These are phyloP conservation scores for Buathra laborator DNA, from an alignment of 2,888 invertebrate species.

Conservation along the genomic window DNA sequence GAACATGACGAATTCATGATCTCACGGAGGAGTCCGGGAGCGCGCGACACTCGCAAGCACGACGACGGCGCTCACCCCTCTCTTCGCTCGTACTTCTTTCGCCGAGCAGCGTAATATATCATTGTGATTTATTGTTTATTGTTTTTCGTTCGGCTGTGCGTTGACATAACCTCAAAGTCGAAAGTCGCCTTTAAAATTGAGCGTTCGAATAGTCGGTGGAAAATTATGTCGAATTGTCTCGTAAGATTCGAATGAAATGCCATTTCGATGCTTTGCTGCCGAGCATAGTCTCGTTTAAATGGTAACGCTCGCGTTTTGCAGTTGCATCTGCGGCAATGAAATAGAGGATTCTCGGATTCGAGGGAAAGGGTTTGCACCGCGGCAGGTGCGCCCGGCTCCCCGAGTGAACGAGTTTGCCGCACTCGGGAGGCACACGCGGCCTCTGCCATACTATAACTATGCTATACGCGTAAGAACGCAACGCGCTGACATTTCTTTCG, in stretches of 20 bases:
- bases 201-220: no score
- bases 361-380: slow-evolving; percentile 21
- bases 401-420: slow-evolving; percentile 58
- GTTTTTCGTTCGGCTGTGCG: no score
- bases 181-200: no score
- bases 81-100: slow-evolving; percentile 13
- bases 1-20: slow-evolving; percentile 67
- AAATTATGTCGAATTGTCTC: no score
- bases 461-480: no score
- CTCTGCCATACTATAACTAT: not conserved
- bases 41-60: slow-evolving; percentile 11
- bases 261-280: no score
- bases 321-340: slow-evolving; percentile 59
- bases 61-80: slow-evolving; percentile 26
- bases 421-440: slow-evolving; percentile 45
- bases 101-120: no score
- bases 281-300: slow-evolving; percentile 14
- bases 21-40: slow-evolving; percentile 18
- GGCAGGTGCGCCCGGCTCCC: slow-evolving; percentile 54
- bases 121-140: no score
- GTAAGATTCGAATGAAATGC: no score
- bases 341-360: slow-evolving; percentile 57
- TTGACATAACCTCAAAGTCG: no score
- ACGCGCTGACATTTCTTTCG: no score
- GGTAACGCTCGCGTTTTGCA: slow-evolving; percentile 45